phyloP scores from a whole-genome alignment of 2,888 invertebrate species.

The Xestobium rufovillosum region DNA sequence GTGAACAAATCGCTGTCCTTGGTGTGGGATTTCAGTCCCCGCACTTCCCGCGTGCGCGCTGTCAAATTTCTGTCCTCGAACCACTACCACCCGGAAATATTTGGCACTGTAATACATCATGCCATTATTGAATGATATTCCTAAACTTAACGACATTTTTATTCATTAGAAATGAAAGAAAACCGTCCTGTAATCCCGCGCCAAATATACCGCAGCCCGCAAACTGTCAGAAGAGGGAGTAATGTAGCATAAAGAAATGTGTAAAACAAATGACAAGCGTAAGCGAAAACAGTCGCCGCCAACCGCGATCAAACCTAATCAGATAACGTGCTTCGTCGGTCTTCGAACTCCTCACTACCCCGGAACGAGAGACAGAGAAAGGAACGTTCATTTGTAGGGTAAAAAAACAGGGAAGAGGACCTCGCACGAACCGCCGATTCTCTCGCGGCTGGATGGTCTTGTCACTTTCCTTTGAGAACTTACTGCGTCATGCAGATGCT shows the following conservation, averaged over 20 bases:
- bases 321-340: conserved; percentile 30
- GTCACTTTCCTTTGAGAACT: conserved; percentile 32
- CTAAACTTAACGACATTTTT: no score
- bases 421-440: conserved; percentile 28
- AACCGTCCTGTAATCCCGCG: no score
- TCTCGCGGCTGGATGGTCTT: conserved; percentile 23
- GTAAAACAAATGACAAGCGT: conserved; percentile 34
- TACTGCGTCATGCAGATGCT: conserved; percentile 31
- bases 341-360: conserved; percentile 19
- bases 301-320: conserved; percentile 33
- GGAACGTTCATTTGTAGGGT: conserved; percentile 4
- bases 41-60: no score
- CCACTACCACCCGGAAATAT: no score
- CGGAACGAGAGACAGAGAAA: conserved; percentile 9
- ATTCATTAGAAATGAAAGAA: no score
- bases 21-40: no score
- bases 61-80: no score
- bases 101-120: no score
- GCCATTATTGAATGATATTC: no score
- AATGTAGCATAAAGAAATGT: conserved; percentile 34
- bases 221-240: conserved; percentile 24
- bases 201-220: no score
- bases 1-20: no score
- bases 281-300: conserved; percentile 31
- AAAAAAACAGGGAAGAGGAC: conserved; percentile 19